Base-by-base conservation (phyloP, 2,888 invertebrate species). In the Hydropsyche betteni region DNA sequence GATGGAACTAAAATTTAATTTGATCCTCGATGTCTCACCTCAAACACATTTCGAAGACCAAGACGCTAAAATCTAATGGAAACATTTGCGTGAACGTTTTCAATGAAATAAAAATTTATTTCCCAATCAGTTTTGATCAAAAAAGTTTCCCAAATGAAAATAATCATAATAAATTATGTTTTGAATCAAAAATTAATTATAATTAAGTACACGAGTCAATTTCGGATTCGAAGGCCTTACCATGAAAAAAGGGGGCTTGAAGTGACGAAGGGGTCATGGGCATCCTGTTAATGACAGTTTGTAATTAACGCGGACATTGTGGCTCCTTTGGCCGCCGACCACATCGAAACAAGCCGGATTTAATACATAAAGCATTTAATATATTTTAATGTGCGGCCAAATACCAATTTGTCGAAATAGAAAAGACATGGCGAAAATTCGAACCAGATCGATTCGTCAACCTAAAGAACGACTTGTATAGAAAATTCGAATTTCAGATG, bases 241-340 rank as follows among this genome's bases (percentile, higher is more conserved):
- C 44, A 44, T 4, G 64, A 36, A 64, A 64, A 64, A 64, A n/a
- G 64, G 61, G 12, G 64, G 64, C 8, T 64, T 64, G 12, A 34
- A n/a, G 12, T 64, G 36, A 12, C 7, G 64, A 64, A 34, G 64
- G 44, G 73, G 58, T 58, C 73, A 70, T 73, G 55, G 69, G 34
- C 38, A 16, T 16, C 6, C 78, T 78, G 78, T 53, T 64, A 74
- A 58, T 78, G 78, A 78, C 78, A 78, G 78, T 69, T 74, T 55
- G 76, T 78, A 78, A 78, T 78, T 78, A 78, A 78, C 78, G 76
- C 76, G 75, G 78, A 76, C 75, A 73, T 38, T 69, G 75, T 73
- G 73, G 53, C 78, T 76, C 69, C 38, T 75, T 50, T 52, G 5
- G 53, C 10, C 38, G 36, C 34, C 7, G 34, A 24, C 10, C 68